A percentile compares a stretch with the other conserved stretches of the same genome.
phyloP scores from a whole-genome alignment of 2,888 invertebrate species.

The Pyrrhosoma nymphula region DNA sequence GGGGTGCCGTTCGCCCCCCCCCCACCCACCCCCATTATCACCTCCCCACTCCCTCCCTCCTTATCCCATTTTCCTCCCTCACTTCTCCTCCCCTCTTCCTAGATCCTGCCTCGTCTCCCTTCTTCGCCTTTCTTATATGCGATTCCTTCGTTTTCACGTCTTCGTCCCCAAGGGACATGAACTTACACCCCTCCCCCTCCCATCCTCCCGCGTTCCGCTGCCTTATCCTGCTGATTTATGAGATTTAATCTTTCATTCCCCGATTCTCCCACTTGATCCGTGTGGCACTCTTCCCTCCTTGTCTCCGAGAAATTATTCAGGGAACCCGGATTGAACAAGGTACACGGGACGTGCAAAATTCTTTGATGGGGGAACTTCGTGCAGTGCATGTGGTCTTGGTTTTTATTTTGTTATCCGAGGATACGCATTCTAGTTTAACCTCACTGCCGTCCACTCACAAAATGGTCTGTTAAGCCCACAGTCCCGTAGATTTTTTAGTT shows the following conservation, averaged over 20 bases:
- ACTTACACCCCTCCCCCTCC: neutral
- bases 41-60: neutral
- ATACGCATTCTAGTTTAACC: too few species aligned
- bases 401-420: neutral
- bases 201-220: neutral
- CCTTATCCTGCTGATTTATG: neutral
- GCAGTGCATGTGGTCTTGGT: neutral
- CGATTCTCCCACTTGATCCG: neutral
- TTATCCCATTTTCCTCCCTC: neutral
- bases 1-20: neutral
- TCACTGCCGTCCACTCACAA: too few species aligned
- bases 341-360: neutral
- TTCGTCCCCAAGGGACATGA: neutral
- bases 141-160: neutral
- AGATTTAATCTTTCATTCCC: conserved; percentile 28
- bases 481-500: too few species aligned
- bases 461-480: too few species aligned
- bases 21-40: neutral
- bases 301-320: conserved; percentile 20
- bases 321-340: neutral
- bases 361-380: neutral
- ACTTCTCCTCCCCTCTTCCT: neutral
- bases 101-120: neutral
- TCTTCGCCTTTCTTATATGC: neutral
- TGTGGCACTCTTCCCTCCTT: neutral